Conservation (phyloP, 2,113 vertebrate genomes). For the Morone chrysops region DNA sequence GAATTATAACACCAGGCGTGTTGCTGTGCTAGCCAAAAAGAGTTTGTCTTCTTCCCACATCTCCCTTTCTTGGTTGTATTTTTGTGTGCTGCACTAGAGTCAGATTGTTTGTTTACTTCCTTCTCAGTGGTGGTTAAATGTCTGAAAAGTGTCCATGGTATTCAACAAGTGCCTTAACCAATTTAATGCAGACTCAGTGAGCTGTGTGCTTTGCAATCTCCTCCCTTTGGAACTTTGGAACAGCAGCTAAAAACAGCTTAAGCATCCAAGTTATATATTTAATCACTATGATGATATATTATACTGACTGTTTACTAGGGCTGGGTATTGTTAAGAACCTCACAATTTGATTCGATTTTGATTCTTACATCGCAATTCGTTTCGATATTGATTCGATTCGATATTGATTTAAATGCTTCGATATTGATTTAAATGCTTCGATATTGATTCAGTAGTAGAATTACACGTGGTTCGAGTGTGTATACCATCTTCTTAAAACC, state of each 20-base stretch:
- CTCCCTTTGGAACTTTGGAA: background rate
- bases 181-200: slow-evolving; percentile 47
- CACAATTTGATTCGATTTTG: too few species aligned
- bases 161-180: slow-evolving; percentile 35
- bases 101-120: slow-evolving; percentile 53
- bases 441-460: too few species aligned
- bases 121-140: slow-evolving; percentile 32
- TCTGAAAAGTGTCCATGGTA: slow-evolving; percentile 45
- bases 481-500: too few species aligned
- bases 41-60: background rate
- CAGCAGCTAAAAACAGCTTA: slow-evolving; percentile 6
- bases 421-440: too few species aligned
- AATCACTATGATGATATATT: slow-evolving; percentile 11
- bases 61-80: background rate
- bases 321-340: too few species aligned
- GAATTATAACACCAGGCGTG: background rate
- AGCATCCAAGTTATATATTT: slow-evolving; percentile 10
- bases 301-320: slow-evolving; percentile 1
- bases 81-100: slow-evolving; percentile 18
- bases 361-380: too few species aligned
- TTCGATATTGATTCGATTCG: too few species aligned
- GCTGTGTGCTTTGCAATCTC: slow-evolving; percentile 14
- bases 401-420: too few species aligned
- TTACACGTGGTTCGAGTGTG: too few species aligned
- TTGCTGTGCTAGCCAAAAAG: background rate